Evolutionary conservation across 2,888 invertebrate genomes (phyloP).

Genomic region (Timema podura): DNA sequence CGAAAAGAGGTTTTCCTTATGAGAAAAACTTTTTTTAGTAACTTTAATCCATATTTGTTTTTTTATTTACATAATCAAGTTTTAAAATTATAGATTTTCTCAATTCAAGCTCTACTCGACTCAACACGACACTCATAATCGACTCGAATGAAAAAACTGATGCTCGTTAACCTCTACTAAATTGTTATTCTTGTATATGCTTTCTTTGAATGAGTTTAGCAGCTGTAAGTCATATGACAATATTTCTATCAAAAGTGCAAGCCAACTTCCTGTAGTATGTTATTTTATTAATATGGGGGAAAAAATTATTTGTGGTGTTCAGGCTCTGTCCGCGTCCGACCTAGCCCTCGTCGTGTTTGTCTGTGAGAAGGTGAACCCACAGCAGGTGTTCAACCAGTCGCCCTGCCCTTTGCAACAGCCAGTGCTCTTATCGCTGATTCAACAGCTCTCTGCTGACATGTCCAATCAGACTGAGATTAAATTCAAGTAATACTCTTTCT

Average conservation of each 20-base stretch:
- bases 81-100: too few species aligned
- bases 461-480: slow-evolving; percentile 77
- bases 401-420: slow-evolving; percentile 78
- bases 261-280: too few species aligned
- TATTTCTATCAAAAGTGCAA: neutral
- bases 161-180: too few species aligned
- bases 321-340: slow-evolving; percentile 86
- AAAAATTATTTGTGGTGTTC: slow-evolving; percentile 32
- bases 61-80: too few species aligned
- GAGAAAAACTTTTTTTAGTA: too few species aligned
- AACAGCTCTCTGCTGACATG: slow-evolving; percentile 90
- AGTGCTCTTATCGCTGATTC: slow-evolving; percentile 87
- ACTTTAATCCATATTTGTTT: too few species aligned
- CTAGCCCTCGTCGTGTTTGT: slow-evolving; percentile 80
- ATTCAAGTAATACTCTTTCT: slow-evolving; percentile 56
- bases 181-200: neutral
- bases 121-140: too few species aligned
- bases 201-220: neutral
- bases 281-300: too few species aligned
- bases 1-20: too few species aligned
- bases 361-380: slow-evolving; percentile 79
- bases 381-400: slow-evolving; percentile 63
- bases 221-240: neutral
- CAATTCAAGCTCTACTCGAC: too few species aligned
- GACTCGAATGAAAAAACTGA: too few species aligned